Conservation (phyloP, 2,797 vertebrate species). For the Gallirallus australis region DNA sequence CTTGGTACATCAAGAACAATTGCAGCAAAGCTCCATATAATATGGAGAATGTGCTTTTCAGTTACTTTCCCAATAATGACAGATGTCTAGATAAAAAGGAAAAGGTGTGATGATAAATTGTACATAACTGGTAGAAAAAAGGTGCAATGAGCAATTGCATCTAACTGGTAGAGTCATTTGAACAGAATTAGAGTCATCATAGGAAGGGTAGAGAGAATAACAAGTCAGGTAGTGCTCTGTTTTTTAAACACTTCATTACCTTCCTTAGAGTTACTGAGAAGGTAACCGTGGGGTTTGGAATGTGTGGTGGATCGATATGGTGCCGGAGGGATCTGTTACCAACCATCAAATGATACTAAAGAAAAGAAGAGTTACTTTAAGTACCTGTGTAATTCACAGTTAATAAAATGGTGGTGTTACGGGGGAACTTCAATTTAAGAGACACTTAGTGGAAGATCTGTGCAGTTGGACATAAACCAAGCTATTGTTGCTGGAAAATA, state of each 20-base stretch:
- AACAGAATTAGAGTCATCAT: background rate
- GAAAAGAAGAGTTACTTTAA: conserved; percentile 34
- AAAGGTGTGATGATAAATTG: background rate
- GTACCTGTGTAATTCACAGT: conserved; percentile 54
- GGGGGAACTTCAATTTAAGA: conserved; percentile 27
- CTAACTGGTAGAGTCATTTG: background rate
- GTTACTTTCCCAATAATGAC: background rate
- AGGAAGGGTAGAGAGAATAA: background rate
- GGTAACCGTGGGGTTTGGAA: background rate
- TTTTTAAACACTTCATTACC: conserved; percentile 40
- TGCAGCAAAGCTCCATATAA: background rate
- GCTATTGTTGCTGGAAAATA: conserved; percentile 50
- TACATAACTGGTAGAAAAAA: no score
- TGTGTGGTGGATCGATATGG: background rate
- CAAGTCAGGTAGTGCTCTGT: background rate
- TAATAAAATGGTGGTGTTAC: conserved; percentile 56
- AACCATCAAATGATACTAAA: background rate
- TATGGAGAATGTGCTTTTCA: background rate
- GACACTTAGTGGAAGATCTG: conserved; percentile 16
- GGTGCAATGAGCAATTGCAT: background rate
- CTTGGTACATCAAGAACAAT: background rate
- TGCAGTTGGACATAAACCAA: conserved; percentile 44
- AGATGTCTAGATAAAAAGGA: background rate
- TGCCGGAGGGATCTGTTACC: conserved; percentile 18
- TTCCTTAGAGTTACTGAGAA: background rate